phyloP scores from a whole-genome alignment of 2,797 vertebrate genomes.

The Sciurus carolinensis region DNA sequence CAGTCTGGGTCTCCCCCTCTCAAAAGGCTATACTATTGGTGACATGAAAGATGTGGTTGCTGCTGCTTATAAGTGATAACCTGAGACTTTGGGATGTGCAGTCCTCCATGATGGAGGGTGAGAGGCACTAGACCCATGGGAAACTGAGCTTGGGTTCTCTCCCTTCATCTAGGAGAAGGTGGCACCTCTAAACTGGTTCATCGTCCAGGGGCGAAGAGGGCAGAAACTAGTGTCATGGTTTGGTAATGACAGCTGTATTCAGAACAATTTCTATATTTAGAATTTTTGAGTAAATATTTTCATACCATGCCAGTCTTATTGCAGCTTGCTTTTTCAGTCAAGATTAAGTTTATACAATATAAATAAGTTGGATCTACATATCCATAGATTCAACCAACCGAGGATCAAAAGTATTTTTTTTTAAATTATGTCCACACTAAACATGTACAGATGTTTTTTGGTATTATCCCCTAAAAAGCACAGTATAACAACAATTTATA shows the following conservation, averaged over 20 bases:
- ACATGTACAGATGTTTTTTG: not conserved
- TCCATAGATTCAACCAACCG: not conserved
- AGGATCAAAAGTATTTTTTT: too few relatives aligned
- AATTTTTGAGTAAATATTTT: not conserved
- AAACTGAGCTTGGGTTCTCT: not conserved
- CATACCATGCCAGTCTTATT: not conserved
- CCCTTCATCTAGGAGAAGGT: not conserved
- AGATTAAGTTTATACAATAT: not conserved
- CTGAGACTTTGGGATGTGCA: not conserved
- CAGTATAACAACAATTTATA: not conserved
- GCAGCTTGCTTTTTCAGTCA: not conserved
- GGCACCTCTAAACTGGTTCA: not conserved
- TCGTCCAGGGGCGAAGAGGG: not conserved
- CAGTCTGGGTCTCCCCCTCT: not conserved
- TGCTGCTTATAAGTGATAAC: not conserved
- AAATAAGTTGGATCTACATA: not conserved
- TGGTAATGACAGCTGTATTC: not conserved
- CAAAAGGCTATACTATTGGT: not conserved
- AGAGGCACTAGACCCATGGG: not conserved
- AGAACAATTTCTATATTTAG: not conserved
- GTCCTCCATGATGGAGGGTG: not conserved
- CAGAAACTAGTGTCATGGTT: not conserved
- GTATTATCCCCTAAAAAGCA: not conserved
- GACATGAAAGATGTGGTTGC: not conserved
- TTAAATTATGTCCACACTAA: not conserved